Base-by-base conservation (phyloP, 2,113 vertebrate species). In the Eonycteris spelaea region DNA sequence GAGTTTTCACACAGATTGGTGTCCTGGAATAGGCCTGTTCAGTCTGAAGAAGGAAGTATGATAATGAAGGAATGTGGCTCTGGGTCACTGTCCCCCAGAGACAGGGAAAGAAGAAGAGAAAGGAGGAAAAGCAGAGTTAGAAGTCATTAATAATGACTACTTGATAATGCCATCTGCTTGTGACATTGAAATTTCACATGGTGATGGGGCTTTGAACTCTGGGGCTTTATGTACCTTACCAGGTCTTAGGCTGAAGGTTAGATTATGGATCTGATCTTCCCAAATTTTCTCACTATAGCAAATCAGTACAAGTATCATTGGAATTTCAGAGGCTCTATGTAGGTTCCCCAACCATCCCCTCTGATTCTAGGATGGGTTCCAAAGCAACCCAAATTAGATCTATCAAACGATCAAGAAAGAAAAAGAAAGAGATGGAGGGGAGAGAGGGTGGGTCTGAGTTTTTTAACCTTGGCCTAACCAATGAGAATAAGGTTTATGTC, bases 51-150 rank as follows among this genome's bases (percentile, higher is more conserved):
- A 97, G 95, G 94, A 97, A 97, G 92, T 79, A 38, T 92, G 97
- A 97, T 97, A 98, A 96, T 89, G 74, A 84, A 96, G 88, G 97
- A 98, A 98, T 97, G 97, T 55, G 6, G 30, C 59, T 94, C 67
- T 67, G 68, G 71, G 55, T 87, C 89, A 22, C 73, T 30, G 77
- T 65, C 68, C 65, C 77, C 65, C 45, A 67, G 67, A n/a, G 86
- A 91, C 83, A 65, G 33, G 61, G 80, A 96, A 53, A 82, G 33
- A 87, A 89, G 33, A 67, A 53, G 70, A 84, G 73, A 71, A 91
- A 53, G 57, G 65, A 86, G 51, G 83, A 55, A 91, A 80, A 88
- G 51, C 43, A 77, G 94, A 94, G 55, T n/a, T 59, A 35, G 43
- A 70, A 48, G 38, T 87, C 95, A 57, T 33, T 78, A 93, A 68